Conservation (phyloP, 35 echinoderm and acorn worm species). For the Heliocidaris tuberculata region DNA sequence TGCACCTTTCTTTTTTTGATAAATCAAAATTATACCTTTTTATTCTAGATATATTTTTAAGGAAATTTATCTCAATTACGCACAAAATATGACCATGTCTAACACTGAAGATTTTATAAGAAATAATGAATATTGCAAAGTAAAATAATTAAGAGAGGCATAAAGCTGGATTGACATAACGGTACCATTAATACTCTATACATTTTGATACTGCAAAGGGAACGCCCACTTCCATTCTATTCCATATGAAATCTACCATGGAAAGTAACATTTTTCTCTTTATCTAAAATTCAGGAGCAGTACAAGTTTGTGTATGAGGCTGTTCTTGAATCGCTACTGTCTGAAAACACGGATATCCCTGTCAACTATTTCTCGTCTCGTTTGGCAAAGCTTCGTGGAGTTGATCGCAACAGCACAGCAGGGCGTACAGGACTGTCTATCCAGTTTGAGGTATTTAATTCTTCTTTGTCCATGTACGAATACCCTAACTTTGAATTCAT, state of each 20-base stretch:
- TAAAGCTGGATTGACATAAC: not conserved
- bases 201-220: not conserved
- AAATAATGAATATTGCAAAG: not conserved
- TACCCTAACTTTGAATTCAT: too few species aligned
- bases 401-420: too few species aligned
- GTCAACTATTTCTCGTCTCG: not conserved
- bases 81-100: not conserved
- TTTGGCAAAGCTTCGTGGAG: too few species aligned
- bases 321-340: conserved; percentile 29
- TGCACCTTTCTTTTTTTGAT: too few species aligned
- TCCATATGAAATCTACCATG: not conserved
- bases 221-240: not conserved
- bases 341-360: not conserved
- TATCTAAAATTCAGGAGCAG: conserved; percentile 32
- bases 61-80: too few species aligned
- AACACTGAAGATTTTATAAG: not conserved
- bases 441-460: too few species aligned
- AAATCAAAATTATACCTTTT: too few species aligned
- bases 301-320: conserved; percentile 53
- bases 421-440: too few species aligned
- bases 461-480: too few species aligned
- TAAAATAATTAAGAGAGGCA: not conserved
- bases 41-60: too few species aligned
- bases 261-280: not conserved
- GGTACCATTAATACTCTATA: too few species aligned